phyloP scores from a whole-genome alignment of 2,113 vertebrate genomes.

The Melospiza melodia region DNA sequence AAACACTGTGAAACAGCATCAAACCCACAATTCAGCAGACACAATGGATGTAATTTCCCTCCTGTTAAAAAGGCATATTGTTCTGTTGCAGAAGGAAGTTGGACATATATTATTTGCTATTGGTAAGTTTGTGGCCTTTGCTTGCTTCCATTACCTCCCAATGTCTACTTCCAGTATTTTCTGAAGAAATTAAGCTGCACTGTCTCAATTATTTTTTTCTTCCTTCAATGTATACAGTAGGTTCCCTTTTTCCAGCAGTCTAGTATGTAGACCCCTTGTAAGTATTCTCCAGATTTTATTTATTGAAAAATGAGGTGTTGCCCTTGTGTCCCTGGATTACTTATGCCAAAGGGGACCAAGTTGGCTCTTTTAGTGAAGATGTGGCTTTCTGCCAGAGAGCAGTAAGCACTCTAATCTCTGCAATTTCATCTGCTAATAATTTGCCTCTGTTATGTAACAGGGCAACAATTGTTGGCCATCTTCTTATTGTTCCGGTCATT shows the following conservation, averaged over 20 bases:
- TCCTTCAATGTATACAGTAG: not conserved
- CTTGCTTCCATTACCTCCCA: not conserved
- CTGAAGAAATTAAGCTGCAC: not conserved
- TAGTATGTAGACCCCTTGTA: not conserved
- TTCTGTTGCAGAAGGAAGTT: not conserved
- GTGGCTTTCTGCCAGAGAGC: constrained; percentile 37
- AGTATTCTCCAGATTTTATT: not conserved
- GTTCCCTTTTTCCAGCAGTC: not conserved
- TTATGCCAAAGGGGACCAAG: not conserved
- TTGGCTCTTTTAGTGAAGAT: not conserved
- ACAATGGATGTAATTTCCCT: not conserved
- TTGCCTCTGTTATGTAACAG: constrained; percentile 20
- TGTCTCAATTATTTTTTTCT: not conserved
- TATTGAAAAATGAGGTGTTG: not conserved
- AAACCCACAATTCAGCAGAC: not conserved
- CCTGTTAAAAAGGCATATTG: not conserved
- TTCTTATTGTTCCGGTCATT: not conserved
- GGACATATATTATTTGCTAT: not conserved
- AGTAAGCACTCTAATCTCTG: constrained; percentile 42
- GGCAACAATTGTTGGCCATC: not conserved
- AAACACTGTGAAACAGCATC: not conserved
- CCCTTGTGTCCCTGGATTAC: constrained; percentile 1
- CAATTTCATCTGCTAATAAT: constrained; percentile 44
- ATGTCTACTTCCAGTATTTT: not conserved
- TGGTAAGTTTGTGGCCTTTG: not conserved